Conservation (phyloP, 1,140 invertebrate species). For the Calosoma granatense region DNA sequence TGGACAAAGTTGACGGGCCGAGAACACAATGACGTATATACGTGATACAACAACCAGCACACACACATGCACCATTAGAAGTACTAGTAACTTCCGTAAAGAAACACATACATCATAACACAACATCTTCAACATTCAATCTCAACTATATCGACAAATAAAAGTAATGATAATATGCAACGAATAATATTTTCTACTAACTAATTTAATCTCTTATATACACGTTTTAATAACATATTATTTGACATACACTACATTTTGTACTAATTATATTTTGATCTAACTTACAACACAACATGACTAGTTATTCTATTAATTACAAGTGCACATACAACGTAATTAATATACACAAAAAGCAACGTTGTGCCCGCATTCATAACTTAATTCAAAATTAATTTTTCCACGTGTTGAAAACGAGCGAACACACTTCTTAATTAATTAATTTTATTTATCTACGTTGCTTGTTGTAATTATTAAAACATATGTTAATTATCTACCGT, state of each 20-base stretch:
- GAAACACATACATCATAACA: too few relatives aligned
- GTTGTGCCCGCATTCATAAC: neutral
- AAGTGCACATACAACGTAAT: neutral
- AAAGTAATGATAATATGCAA: neutral
- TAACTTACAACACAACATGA: too few relatives aligned
- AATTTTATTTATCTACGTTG: too few relatives aligned
- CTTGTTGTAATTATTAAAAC: too few relatives aligned
- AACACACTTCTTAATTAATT: too few relatives aligned
- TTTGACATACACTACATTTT: too few relatives aligned
- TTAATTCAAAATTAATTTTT: neutral
- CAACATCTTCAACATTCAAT: too few relatives aligned
- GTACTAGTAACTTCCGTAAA: neutral
- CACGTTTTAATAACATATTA: too few relatives aligned
- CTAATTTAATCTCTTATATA: too few relatives aligned
- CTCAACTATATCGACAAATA: neutral
- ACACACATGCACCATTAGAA: neutral
- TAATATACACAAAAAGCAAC: neutral
- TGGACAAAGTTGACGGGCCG: neutral
- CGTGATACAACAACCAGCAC: neutral
- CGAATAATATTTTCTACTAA: too few relatives aligned
- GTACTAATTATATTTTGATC: too few relatives aligned
- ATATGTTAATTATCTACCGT: neutral
- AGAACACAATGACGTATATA: neutral
- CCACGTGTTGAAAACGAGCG: neutral
- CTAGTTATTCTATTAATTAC: too few relatives aligned